These are phyloP conservation scores for Machimus rusticus DNA, from an alignment of 2,888 invertebrate species.

Conservation along the genomic window DNA sequence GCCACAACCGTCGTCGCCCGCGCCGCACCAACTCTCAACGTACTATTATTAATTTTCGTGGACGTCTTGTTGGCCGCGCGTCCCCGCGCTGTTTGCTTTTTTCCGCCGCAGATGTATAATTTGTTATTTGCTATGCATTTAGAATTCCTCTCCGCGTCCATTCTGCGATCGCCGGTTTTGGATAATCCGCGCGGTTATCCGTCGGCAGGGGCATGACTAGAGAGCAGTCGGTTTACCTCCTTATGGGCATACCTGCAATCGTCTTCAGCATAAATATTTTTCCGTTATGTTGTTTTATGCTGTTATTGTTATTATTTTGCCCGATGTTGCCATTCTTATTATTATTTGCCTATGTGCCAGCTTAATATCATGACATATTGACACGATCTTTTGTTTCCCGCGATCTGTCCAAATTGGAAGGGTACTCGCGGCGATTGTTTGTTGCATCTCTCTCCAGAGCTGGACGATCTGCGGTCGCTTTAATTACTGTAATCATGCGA, in stretches of 20 bases:
- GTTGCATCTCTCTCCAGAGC: not conserved
- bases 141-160: constrained; percentile 17
- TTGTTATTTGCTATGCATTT: constrained; percentile 40
- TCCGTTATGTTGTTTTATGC: constrained; percentile 47
- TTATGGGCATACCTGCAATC: constrained; percentile 46
- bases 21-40: not conserved
- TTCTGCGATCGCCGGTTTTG: constrained; percentile 3
- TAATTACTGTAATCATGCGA: constrained; percentile 8
- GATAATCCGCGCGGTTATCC: not conserved
- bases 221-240: constrained; percentile 6
- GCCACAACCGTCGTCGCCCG: no score
- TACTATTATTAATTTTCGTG: constrained; percentile 39
- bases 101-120: constrained; percentile 7
- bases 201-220: constrained; percentile 30
- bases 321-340: not conserved
- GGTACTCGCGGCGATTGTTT: not conserved
- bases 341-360: constrained; percentile 34
- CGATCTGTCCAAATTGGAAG: constrained; percentile 7
- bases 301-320: constrained; percentile 35
- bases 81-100: constrained; percentile 13
- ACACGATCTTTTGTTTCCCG: constrained; percentile 40
- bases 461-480: not conserved
- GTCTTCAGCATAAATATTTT: constrained; percentile 45
- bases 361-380: constrained; percentile 42
- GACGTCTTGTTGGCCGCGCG: constrained; percentile 21